Base-by-base conservation (phyloP, 2,113 vertebrate genomes). In the Protomyctophum bolini region DNA sequence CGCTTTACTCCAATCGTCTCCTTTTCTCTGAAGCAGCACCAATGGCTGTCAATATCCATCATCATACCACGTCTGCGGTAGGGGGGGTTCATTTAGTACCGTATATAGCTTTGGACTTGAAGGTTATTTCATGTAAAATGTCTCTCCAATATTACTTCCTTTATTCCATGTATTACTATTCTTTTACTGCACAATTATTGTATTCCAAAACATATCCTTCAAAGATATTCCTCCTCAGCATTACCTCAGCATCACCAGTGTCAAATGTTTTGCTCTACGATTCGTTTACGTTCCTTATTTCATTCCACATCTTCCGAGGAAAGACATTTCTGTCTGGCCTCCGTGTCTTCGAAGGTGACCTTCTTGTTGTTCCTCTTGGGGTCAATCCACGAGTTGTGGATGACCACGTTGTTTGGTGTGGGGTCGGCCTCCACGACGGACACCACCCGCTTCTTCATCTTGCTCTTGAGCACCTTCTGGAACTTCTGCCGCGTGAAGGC, bases 401-500 rank as follows among this genome's bases (percentile, higher is more conserved):
- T 97, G 84, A 97, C 93, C 67, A 95, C 94, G 0, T 97, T 96
- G 85, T 96, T 97, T 50, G 95, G 96, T 72, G 94, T 86, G 0
- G 95, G 95, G 41, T 97, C 96, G n/a, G 95, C 96, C 89, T 97
- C 96, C 21, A 97, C 95, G 68, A 96, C 96, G 49, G 97, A 98
- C 88, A 97, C 96, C 63, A 97, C 96, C 83, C 96, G 85, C 75
- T 99, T 98, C 93, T 98, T 99, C 95, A 98, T 97, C 90, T 97
- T 98, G 86, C 96, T 98, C 91, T 97, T 98, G 71, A 99, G 90
- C 69, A 97, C 97, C 76, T 96, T 98, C 86, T 98, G 97, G 87
- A 99, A 98, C 91, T 98, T 99, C 87, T 98, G 97, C 70, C 97
- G 89, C 0, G 97, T 98, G 90, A 99, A 99, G 83, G 97, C 97